Evolutionary conservation across 2,797 vertebrate species (phyloP), one percentile per base, ranked within the genome.

Genomic region (Nasua narica): DNA sequence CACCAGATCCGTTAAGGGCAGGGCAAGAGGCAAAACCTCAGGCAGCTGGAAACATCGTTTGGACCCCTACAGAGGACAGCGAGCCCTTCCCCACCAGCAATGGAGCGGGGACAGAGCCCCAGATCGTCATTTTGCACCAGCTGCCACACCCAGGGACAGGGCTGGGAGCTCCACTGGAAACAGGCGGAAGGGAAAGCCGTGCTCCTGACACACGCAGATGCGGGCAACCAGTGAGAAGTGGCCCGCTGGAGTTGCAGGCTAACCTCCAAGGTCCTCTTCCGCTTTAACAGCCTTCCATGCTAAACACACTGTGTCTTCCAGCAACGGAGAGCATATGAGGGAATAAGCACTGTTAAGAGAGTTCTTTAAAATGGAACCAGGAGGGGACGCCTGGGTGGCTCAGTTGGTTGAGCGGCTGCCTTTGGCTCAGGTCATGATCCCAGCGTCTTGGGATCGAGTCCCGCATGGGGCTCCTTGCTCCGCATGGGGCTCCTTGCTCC

Each of bases 171-270:
- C 32, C 5, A 5, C 43, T 5, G 2, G 37, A 37, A 48, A 16
- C 18, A 9, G 23, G 40, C 27, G 7, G 46, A 12, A 21, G 37
- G 2, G 1, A 23, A 54, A 15, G 43, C 65, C 0, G 3, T 3
- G 13, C n/a, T n/a, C 35, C 7, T 3, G 6, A 7, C 3, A 5
- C 43, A 32, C 5, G 69, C 37, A 37, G 37, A 46, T 9, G 18
- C 0, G 1, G 32, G 14, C 13, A 40, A 67, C n/a, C 3, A 1
- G 32, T 13, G 18, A 52, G 35, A 29, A 10, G 25, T 8, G 27
- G 29, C 27, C 46, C 50, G 12, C 52, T 18, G 37, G 25, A 82
- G 67, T 37, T 52, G 23, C 14, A 0, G 29, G 77, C 48, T 7
- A 21, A 35, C 27, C 58, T 83, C 56, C 67, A n/a, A 56, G 50